Evolutionary conservation across 2,113 vertebrate genomes (phyloP).

Genomic region (Colaptes auratus): DNA sequence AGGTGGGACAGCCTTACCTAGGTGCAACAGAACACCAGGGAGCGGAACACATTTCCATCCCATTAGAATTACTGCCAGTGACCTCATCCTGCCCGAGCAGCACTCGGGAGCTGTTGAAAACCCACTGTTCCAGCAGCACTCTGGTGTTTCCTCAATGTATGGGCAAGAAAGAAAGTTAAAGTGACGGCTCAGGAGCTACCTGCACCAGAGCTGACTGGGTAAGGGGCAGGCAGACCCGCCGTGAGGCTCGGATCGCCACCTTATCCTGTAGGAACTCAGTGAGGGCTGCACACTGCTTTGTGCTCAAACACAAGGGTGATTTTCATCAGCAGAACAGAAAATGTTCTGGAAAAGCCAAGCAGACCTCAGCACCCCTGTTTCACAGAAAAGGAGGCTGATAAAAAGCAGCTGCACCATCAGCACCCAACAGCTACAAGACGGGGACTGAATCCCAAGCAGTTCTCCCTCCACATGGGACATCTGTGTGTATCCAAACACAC

Average conservation of each 20-base stretch:
- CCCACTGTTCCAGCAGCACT: not conserved
- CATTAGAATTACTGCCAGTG: not conserved
- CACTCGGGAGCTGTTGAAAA: accelerated
- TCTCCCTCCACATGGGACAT: not conserved
- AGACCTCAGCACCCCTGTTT: not conserved
- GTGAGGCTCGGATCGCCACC: not conserved
- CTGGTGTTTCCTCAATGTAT: not conserved
- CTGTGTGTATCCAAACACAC: not conserved
- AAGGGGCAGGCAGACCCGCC: not conserved
- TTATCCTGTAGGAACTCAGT: accelerated
- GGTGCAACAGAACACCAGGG: not conserved
- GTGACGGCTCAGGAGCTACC: not conserved
- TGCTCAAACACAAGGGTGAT: not conserved
- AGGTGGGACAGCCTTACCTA: not conserved
- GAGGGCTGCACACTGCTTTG: not conserved
- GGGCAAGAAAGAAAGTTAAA: not conserved
- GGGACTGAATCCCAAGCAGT: not conserved
- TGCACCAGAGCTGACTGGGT: not conserved
- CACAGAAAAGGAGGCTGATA: not conserved
- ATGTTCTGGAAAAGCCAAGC: not conserved
- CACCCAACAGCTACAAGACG: not conserved
- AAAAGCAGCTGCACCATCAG: not conserved
- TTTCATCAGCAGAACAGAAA: not conserved
- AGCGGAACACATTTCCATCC: not conserved
- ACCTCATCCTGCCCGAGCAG: not conserved